These are phyloP conservation scores for Eunapius fragilis DNA, from an alignment of 37 sponge, comb jelly and placozoan genomes.

Conservation along the genomic window DNA sequence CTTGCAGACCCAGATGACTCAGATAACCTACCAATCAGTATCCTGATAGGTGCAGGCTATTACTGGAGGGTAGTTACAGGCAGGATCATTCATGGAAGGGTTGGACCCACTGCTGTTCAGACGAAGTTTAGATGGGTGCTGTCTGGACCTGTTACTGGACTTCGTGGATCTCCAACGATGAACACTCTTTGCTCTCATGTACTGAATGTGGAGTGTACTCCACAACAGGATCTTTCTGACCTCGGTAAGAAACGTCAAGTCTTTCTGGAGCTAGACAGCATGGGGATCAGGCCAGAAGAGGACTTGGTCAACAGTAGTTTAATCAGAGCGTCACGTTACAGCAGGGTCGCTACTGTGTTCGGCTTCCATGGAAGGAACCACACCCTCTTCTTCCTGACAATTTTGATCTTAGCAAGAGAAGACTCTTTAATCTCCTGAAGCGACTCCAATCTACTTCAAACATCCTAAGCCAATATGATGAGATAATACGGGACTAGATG, in stretches of 20 bases:
- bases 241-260: slow-evolving; percentile 5
- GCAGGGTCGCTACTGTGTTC: neutral
- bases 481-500: slow-evolving; percentile 25
- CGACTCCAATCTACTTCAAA: slow-evolving; percentile 6
- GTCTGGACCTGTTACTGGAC: slow-evolving; percentile 11
- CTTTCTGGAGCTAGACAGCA: slow-evolving; percentile 29
- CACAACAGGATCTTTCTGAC: neutral
- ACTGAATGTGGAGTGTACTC: no score
- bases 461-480: slow-evolving; percentile 10
- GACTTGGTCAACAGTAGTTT: no score
- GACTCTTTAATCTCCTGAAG: slow-evolving; percentile 9
- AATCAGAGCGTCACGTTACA: no score
- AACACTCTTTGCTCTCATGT: slow-evolving; percentile 1
- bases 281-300: slow-evolving; percentile 19
- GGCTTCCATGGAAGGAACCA: slow-evolving; percentile 34
- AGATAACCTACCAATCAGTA: slow-evolving; percentile 1
- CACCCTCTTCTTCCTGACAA: slow-evolving; percentile 20
- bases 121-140: slow-evolving; percentile 9
- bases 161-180: neutral
- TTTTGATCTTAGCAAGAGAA: slow-evolving; percentile 1
- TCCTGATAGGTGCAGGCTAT: slow-evolving; percentile 28
- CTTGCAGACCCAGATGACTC: slow-evolving; percentile 29
- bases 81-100: slow-evolving; percentile 9
- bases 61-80: slow-evolving; percentile 42
- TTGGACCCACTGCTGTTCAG: no score